These are phyloP conservation scores for Chrysocyon brachyurus DNA, from an alignment of 2,797 vertebrate genomes.

Conservation along the genomic window DNA sequence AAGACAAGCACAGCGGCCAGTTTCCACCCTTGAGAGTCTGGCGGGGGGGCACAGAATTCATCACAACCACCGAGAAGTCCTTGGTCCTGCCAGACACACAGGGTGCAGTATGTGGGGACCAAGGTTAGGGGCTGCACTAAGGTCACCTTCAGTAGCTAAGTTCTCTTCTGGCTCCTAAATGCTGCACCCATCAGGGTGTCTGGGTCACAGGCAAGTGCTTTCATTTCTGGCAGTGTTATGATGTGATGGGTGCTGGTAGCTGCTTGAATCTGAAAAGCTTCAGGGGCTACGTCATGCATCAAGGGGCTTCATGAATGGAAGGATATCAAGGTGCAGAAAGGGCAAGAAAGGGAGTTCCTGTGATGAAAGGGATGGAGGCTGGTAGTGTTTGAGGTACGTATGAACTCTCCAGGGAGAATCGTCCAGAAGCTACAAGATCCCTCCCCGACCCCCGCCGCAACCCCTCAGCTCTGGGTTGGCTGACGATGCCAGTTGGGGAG, in stretches of 20 bases:
- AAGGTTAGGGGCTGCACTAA: background rate
- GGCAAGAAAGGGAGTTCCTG: background rate
- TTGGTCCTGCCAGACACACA: background rate
- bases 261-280: background rate
- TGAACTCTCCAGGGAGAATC: background rate
- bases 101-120: background rate
- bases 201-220: background rate
- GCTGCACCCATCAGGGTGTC: too few species aligned
- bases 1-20: background rate
- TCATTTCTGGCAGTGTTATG: background rate
- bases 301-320: background rate
- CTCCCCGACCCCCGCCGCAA: background rate
- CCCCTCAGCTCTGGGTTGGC: background rate
- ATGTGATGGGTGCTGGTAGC: background rate
- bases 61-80: background rate
- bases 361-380: background rate
- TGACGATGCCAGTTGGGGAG: background rate
- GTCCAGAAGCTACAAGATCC: background rate
- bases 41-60: background rate
- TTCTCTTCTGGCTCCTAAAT: background rate
- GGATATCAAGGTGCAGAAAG: background rate
- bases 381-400: background rate
- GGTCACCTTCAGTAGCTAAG: background rate
- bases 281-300: background rate
- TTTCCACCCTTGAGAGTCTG: background rate